Evolutionary conservation across 1,140 invertebrate genomes (phyloP).

Genomic region (Sarcophaga bullata): DNA sequence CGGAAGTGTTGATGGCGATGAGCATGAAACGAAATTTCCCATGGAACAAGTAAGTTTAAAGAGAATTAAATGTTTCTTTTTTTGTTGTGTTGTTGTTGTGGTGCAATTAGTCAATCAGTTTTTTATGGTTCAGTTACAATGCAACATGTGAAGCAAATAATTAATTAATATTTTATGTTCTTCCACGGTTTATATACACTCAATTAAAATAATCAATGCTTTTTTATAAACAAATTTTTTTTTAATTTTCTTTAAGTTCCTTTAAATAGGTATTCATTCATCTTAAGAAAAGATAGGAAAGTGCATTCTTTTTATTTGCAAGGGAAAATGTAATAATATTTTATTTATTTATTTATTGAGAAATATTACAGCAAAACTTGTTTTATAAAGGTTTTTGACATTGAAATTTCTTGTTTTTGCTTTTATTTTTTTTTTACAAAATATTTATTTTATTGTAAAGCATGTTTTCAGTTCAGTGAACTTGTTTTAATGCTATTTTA

Average conservation of each 20-base stretch:
- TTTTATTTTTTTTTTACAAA: not conserved
- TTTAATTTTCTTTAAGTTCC: not conserved
- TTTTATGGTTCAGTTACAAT: not conserved
- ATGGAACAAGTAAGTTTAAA: slow-evolving; percentile 64
- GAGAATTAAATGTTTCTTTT: too few species aligned
- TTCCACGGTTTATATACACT: too few species aligned
- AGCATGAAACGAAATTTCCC: slow-evolving; percentile 66
- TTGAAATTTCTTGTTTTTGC: slow-evolving; percentile 19
- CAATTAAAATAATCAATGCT: too few species aligned
- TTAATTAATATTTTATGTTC: not conserved
- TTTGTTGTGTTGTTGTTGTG: not conserved
- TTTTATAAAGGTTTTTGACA: slow-evolving; percentile 29
- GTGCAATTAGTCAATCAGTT: not conserved
- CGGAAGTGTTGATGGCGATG: slow-evolving; percentile 66
- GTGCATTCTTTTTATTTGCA: too few species aligned
- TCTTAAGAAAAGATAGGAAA: too few species aligned
- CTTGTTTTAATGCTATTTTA: slow-evolving; percentile 28
- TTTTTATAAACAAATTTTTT: too few species aligned
- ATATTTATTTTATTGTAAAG: not conserved
- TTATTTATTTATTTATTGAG: not conserved
- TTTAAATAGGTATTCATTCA: not conserved
- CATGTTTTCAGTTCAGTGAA: slow-evolving; percentile 33
- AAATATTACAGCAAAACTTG: not conserved
- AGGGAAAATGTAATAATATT: not conserved
- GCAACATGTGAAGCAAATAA: not conserved